Base-by-base conservation (phyloP, 2,797 vertebrate genomes). In the Peromyscus eremicus region DNA sequence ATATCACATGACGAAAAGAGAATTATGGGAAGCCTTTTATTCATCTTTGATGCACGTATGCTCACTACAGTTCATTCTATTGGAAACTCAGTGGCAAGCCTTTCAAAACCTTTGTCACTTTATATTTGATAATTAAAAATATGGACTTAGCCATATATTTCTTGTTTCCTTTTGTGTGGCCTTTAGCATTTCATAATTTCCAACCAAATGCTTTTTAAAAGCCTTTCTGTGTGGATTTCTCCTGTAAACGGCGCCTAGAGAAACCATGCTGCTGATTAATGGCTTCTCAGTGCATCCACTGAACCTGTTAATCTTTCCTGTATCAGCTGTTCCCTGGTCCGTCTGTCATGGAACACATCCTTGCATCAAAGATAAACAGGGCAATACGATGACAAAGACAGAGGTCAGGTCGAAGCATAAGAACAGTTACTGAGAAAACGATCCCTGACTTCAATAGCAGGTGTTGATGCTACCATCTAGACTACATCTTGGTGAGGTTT, bases 261-360 rank as follows among this genome's bases (percentile, higher is more conserved):
- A 91, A 16, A 85, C 71, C 27, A 75, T 84, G 43, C 55, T 40
- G 10, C 34, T 94, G 66, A 96, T 85, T 93, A 95, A 92, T 82
- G 60, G 16, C 73, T 95, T 94, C 95, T 91, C 32, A 34, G 7
- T 86, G 91, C 57, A 95, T 68, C 37, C 40, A 46, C 87, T 84
- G 52, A 94, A 82, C 62, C 92, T 97, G 34, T 91, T 86, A 88
- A 71, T 95, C 83, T 96, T 81, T 88, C 49, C 17, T 90, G 5
- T 94, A 70, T 49, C 49, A 93, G 25, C 16, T 92, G 6, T 95
- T 93, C 29, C 16, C 32, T 87, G 25, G 32, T 49, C 55, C 34
- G 32, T 95, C 76, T 92, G 43, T 49, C 86, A 66, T 68, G 49
- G 55, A 85, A 80, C 17, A 57, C 8, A 55, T 71, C 52, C 32